Percentiles rank a stretch among this genome's conserved stretches.
phyloP scores from a whole-genome alignment of 2,888 invertebrate genomes.

The Oxystoma pomonae region DNA sequence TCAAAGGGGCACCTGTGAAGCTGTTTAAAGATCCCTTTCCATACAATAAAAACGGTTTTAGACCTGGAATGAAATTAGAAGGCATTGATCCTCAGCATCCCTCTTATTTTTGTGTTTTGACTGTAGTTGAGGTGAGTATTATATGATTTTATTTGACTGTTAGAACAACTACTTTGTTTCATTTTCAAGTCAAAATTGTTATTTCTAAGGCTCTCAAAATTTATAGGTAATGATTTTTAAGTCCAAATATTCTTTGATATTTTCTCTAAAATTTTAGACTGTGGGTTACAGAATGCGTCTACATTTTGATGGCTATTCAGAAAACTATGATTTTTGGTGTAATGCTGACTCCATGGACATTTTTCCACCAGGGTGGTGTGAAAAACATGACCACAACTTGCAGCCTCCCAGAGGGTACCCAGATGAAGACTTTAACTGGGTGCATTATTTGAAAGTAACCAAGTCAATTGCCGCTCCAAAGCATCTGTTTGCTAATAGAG shows the following conservation, averaged over 20 bases:
- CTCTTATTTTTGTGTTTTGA: conserved; percentile 82
- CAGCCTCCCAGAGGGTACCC: conserved; percentile 72
- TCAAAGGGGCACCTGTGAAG: conserved; percentile 70
- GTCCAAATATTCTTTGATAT: too few relatives aligned
- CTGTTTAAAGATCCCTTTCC: conserved; percentile 79
- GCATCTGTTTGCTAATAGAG: conserved; percentile 68
- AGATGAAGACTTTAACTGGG: conserved; percentile 71
- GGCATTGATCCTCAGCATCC: conserved; percentile 92
- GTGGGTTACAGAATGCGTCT: conserved; percentile 79
- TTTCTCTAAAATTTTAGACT: too few relatives aligned
- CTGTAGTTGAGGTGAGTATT: conserved; percentile 60
- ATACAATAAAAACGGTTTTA: conserved; percentile 68
- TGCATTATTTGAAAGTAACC: conserved; percentile 71
- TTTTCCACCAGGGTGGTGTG: conserved; percentile 93
- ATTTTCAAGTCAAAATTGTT: too few relatives aligned
- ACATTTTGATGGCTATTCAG: conserved; percentile 89
- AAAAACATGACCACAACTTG: conserved; percentile 72
- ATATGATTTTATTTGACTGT: too few relatives aligned
- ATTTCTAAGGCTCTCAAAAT: too few relatives aligned
- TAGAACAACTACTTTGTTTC: too few relatives aligned
- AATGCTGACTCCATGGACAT: conserved; percentile 90
- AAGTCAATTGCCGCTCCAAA: conserved; percentile 75
- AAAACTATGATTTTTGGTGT: conserved; percentile 89
- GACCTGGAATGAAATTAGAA: conserved; percentile 85
- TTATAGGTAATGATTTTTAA: too few relatives aligned